These are phyloP conservation scores for Laupala kohalensis DNA, from an alignment of 1,140 invertebrate species.

Conservation along the genomic window DNA sequence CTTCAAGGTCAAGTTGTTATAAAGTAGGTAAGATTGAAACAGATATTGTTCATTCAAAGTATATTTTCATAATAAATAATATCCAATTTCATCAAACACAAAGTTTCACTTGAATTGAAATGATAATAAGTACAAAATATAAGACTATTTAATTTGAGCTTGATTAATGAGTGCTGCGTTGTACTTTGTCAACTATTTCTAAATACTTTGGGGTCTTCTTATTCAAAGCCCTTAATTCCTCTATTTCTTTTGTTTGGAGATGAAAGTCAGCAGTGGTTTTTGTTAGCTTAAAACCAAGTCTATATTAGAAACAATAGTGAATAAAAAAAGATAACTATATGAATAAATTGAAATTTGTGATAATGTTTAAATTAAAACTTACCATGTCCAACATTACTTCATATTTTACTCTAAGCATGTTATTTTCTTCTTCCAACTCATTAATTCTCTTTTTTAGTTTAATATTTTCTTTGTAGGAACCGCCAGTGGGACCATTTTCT, in stretches of 20 bases:
- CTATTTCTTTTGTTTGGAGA: not conserved
- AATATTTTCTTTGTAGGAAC: not conserved
- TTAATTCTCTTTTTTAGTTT: not conserved
- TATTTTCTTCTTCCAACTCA: not conserved
- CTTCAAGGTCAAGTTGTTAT: too few relatives aligned
- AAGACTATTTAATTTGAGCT: not conserved
- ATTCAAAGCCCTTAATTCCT: not conserved
- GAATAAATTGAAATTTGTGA: not conserved
- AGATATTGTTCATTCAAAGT: not conserved
- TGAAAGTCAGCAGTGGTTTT: not conserved
- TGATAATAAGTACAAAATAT: not conserved
- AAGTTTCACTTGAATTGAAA: not conserved
- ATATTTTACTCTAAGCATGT: not conserved
- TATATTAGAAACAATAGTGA: too few relatives aligned
- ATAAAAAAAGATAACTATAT: not conserved
- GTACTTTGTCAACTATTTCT: too few relatives aligned
- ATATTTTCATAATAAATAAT: not conserved
- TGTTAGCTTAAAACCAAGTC: too few relatives aligned
- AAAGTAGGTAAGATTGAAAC: too few relatives aligned
- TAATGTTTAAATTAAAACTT: not conserved
- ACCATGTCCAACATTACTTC: not conserved
- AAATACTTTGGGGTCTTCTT: not conserved
- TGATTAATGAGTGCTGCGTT: too few relatives aligned
- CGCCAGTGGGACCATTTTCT: not conserved
- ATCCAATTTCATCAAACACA: not conserved